Conservation (phyloP, 2,797 vertebrate genomes). For the Aeoliscus strigatus region DNA sequence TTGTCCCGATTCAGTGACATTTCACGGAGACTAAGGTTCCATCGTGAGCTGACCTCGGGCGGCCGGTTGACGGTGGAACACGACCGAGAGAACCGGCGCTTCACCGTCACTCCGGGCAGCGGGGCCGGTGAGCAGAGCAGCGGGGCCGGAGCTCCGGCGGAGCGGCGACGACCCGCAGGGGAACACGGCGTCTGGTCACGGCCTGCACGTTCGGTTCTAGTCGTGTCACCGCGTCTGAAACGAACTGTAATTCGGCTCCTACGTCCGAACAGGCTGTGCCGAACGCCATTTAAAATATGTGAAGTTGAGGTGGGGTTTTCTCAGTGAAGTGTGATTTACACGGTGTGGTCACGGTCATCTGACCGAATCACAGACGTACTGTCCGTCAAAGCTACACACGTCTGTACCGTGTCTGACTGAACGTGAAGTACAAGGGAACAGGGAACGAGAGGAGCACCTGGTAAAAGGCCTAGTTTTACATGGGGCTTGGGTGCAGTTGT, state of each 20-base stretch:
- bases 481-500: neutral
- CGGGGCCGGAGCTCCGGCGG: neutral
- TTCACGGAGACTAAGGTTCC: accelerated
- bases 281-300: neutral
- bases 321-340: accelerated
- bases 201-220: conserved; percentile 23
- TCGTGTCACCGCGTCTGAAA: no score
- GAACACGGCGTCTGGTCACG: conserved; percentile 23
- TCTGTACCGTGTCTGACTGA: accelerated
- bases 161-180: neutral
- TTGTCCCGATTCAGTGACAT: conserved; percentile 13
- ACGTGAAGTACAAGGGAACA: neutral
- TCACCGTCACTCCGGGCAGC: conserved; percentile 52
- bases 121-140: conserved; percentile 45
- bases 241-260: no score
- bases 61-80: conserved; percentile 53
- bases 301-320: accelerated
- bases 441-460: accelerated
- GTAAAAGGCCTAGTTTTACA: neutral
- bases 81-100: conserved; percentile 59
- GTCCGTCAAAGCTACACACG: accelerated
- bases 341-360: accelerated
- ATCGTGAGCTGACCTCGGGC: neutral
- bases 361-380: neutral
- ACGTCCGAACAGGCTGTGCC: no score